Base-by-base conservation (phyloP, 2,113 vertebrate genomes). In the Guaruba guarouba region DNA sequence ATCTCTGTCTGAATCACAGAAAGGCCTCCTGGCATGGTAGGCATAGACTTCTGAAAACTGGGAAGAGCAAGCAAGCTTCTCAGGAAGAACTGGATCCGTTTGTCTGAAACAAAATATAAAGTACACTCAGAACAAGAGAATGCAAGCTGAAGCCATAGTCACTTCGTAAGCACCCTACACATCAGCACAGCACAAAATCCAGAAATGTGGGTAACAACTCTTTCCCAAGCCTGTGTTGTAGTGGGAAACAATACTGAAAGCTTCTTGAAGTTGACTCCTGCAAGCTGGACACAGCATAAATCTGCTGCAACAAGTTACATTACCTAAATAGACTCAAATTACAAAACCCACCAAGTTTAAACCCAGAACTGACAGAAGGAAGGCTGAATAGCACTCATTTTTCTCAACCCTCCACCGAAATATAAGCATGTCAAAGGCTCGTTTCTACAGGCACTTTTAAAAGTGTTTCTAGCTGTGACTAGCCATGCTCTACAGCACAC, bases 1-100 rank as follows among this genome's bases (percentile, higher is more conserved):
- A 99, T 96, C 94, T 99, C 99, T 2, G 97, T 90, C 82, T 98
- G 98, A 94, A 99, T 97, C 64, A 98, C 95, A 6, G 97, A 96
- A 83, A 99, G 98, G 66, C 99, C 99, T 46, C 98, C 98, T 17
- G 98, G 99, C 41, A 99, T 27, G 6, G 98, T 51, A 88, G 98
- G 98, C 96, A 98, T 97, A 76, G 96, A 97, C 66, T 97, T 97
- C 82, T 97, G 98, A 43, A 97, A 93, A 84, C 90, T 97, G 0
- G 98, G 97, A 84, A 98, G 97, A 86, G 96, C 95, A 73, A 99
- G 98, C 48, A 99, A 97, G 29, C 90, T 97, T 96, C 80, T 98
- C 97, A 99, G 96, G 96, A 99, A 99, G 35, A 98, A 97, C 82
- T 98, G 98, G 92, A 99, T 98, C 55, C 99, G 98, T 95, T 99